Base-by-base conservation (phyloP, 37 sponge, comb jelly and placozoan species). In the Beroe forskalii region DNA sequence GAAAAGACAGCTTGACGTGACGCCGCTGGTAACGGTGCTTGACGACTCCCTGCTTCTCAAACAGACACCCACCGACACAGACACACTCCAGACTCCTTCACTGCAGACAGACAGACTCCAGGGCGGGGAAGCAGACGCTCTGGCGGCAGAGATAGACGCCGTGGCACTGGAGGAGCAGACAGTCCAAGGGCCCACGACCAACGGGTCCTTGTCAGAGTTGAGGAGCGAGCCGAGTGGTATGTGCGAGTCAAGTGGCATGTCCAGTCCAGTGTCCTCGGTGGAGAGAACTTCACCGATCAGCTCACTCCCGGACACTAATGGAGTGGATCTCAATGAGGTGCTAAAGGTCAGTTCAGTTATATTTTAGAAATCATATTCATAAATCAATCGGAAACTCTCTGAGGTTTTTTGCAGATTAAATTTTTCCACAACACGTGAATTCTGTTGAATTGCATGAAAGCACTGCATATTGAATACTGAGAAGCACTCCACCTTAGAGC, bases 271-370 rank as follows among this genome's bases (percentile, higher is more conserved):
- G 2, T 69, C 72, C 9, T 69, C 72, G 37, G 38, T 33, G 1
- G 72, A 69, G 38, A 27, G 72, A 1, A 32, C 28, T 36, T 69
- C 72, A 4, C 72, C 72, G 9, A 32, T 69, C 72, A 69, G 32
- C 39, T 69, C 72, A 32, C 38, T 69, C 1, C 72, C 72, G 28
- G 72, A 69, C 38, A 69, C 72, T 1, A 69, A 69, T 35, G 72
- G 72, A 12, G 72, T 69, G 3, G 72, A 69, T 17, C 72, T 69
- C 39, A 36, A 69, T 32, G 72, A 69, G 32, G 72, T 69, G 6
- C 72, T 69, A 1, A 69, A 69, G 72, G 72, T 69, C 27, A 69
- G 55, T 48, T 17, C 55, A n/a, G n/a, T n/a, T n/a, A n/a, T n/a
- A n/a, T n/a, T n/a, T n/a, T n/a, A n/a, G n/a, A n/a, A n/a, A n/a